Evolutionary conservation across 1,140 invertebrate genomes (phyloP).

Genomic region (Elymnias hypermnestra): DNA sequence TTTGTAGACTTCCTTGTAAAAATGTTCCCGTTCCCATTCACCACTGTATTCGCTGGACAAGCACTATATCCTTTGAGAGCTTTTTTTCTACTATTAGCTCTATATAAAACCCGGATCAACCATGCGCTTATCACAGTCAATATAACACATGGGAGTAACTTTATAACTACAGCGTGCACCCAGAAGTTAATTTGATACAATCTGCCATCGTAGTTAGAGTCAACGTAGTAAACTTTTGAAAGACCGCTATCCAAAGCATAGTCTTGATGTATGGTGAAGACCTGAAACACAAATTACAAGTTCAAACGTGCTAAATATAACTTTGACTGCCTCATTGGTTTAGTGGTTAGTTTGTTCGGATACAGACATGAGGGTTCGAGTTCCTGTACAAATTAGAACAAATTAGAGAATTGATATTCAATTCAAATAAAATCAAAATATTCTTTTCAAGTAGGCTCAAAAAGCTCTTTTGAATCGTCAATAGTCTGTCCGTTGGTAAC

Average conservation of each 20-base stretch:
- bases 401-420: too few relatives aligned
- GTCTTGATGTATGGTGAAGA: slow-evolving; percentile 67
- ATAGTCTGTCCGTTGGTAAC: too few relatives aligned
- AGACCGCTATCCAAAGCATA: slow-evolving; percentile 51
- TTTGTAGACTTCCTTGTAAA: slow-evolving; percentile 61
- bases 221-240: slow-evolving; percentile 80
- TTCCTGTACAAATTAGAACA: too few relatives aligned
- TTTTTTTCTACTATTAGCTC: slow-evolving; percentile 82
- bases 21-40: slow-evolving; percentile 58
- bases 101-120: slow-evolving; percentile 85
- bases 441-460: too few relatives aligned
- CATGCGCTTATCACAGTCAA: slow-evolving; percentile 90
- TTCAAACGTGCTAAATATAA: too few relatives aligned
- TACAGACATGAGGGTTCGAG: too few relatives aligned
- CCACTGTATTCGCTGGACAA: slow-evolving; percentile 59
- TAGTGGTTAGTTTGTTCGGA: too few relatives aligned
- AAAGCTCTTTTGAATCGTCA: too few relatives aligned
- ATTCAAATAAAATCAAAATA: too few relatives aligned
- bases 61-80: slow-evolving; percentile 80
- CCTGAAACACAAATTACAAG: slow-evolving; percentile 45
- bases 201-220: slow-evolving; percentile 77
- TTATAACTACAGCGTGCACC: slow-evolving; percentile 91
- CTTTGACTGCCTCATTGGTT: too few relatives aligned
- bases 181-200: slow-evolving; percentile 86
- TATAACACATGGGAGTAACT: slow-evolving; percentile 88